Base-by-base conservation (phyloP, 2,888 invertebrate species). In the Cetonia aurata region DNA sequence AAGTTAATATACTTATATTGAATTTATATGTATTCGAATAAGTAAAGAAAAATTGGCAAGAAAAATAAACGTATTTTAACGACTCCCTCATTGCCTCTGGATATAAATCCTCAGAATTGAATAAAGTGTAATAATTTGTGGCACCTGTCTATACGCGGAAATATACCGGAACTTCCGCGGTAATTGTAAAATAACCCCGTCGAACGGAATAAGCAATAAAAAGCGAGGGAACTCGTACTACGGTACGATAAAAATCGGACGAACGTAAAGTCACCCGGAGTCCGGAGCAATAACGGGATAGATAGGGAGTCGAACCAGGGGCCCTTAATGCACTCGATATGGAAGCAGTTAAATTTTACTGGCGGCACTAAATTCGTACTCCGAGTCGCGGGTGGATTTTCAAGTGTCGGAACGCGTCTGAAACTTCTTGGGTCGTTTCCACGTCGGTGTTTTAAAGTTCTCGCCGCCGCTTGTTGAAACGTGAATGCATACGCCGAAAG, bases 311-410 rank as follows among this genome's bases (percentile, higher is more conserved):
- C 53, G 53, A 59, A 25, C 6, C 19, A 59, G 44, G 59, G 17
- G 42, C 19, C 44, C 25, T 17, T 59, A 59, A 59, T 59, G 59
- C 59, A 59, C 42, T 41, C 59, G 59, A 59, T 59, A 59, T 59
- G 59, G 59, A 59, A 59, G 59, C 44, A 10, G 59, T 59, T 59
- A 59, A 59, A 59, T 59, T 59, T 59, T 59, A 59, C 59, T 44
- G 59, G 25, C 25, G 25, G 17, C 42, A 59, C 59, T 59, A 59
- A 59, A 59, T 59, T 59, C 44, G 44, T 19, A 19, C 19, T 44
- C 42, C 25, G 25, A 42, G 59, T 44, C 42, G 59, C 44, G 44
- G 42, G 44, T 19, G 44, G 42, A 19, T 59, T 44, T 42, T 44
- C 44, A 42, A 59, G 59, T n/a, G 42, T 59, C 53, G 42, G 42